A percentile compares a stretch with the other conserved stretches of the same genome.
Evolutionary conservation across 2,113 vertebrate genomes (phyloP).

Genomic region (Prolemur simus): DNA sequence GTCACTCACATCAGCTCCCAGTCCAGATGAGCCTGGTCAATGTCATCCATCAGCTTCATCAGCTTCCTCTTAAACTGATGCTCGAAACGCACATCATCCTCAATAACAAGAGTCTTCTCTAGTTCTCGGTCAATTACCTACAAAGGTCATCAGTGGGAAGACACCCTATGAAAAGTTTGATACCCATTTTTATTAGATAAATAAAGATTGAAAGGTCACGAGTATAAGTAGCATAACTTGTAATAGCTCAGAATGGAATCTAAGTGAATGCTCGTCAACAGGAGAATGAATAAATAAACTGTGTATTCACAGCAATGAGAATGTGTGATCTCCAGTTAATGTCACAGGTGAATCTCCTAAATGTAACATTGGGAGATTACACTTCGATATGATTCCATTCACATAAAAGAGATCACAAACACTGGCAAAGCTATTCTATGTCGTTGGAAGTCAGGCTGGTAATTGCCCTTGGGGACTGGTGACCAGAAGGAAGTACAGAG

Average conservation of each 20-base stretch:
- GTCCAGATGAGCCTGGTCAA: conserved; percentile 89
- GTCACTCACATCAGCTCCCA: conserved; percentile 98
- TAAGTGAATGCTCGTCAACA: not conserved
- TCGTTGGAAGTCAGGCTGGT: not conserved
- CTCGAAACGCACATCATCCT: conserved; percentile 97
- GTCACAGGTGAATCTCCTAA: not conserved
- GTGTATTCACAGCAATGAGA: not conserved
- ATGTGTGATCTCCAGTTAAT: fast-evolving
- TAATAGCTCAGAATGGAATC: not conserved
- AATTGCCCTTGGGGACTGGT: not conserved
- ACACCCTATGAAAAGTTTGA: not conserved
- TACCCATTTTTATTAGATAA: not conserved
- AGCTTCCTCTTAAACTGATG: conserved; percentile 94
- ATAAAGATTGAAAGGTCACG: not conserved
- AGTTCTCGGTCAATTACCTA: conserved; percentile 91
- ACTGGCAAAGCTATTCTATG: not conserved
- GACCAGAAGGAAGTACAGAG: not conserved
- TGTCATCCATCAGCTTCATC: conserved; percentile 91
- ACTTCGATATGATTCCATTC: not conserved
- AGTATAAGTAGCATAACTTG: not conserved
- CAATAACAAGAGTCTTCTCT: conserved; percentile 91
- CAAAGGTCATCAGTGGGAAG: not conserved
- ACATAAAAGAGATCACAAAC: not conserved
- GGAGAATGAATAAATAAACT: not conserved
- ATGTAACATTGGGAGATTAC: not conserved